Evolutionary conservation across 2,113 vertebrate genomes (phyloP).

Genomic region (Todiramphus chloris): DNA sequence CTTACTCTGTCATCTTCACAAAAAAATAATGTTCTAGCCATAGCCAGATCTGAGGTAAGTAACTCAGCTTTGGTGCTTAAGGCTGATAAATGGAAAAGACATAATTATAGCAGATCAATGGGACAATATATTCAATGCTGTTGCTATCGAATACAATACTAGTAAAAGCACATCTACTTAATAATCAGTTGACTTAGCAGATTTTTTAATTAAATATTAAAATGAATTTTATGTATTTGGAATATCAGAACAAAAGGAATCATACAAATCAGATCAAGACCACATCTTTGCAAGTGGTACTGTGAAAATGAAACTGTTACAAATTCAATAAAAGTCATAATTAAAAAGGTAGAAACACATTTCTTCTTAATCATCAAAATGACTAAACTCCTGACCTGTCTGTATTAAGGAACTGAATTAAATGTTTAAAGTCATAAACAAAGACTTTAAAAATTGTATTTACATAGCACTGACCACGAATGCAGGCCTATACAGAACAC

Average conservation of each 20-base stretch:
- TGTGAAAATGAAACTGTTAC: neutral
- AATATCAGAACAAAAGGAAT: neutral
- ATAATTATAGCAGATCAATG: neutral
- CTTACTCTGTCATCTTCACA: neutral
- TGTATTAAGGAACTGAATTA: neutral
- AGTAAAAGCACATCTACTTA: neutral
- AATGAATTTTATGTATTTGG: neutral
- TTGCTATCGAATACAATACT: neutral
- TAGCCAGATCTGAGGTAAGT: neutral
- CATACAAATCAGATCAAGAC: neutral
- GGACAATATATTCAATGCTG: neutral
- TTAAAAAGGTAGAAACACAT: neutral
- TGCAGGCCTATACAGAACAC: neutral
- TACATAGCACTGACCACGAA: neutral
- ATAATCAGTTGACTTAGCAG: neutral
- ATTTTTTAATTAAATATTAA: conserved; percentile 2
- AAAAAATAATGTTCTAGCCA: neutral
- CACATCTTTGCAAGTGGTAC: neutral
- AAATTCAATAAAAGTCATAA: neutral
- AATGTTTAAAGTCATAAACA: neutral
- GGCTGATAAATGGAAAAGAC: neutral
- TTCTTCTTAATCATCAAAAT: neutral
- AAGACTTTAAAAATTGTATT: neutral
- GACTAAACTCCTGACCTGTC: neutral
- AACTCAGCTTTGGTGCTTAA: neutral